Evolutionary conservation across 2,888 invertebrate genomes (phyloP), one percentile per base, ranked within the genome.

Genomic region (Marasmarcha lunaedactyla): DNA sequence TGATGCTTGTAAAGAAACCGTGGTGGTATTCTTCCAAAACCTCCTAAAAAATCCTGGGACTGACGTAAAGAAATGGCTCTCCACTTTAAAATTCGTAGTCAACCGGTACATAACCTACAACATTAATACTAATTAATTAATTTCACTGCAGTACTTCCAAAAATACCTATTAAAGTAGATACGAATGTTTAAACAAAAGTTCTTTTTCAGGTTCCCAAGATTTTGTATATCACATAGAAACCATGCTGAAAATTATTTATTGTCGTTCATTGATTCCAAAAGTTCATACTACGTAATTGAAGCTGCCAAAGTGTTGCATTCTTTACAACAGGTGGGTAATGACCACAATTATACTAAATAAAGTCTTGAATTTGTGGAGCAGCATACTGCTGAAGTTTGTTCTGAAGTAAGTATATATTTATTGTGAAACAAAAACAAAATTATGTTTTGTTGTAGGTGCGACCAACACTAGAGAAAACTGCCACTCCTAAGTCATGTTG

Each of bases 301-400:
- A 46, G 76, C 77, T 42, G 81, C 77, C 33, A 79, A 76, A 55
- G 78, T 78, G 63, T 64, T 65, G 14, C 77, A 77, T 54, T 59
- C 58, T 1, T 51, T 83, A 14, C 83, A 78, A 45, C 81, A 78
- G 66, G 83, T 81, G 56, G 52, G 42, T 11, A 12, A 13, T 11
- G 13, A 20, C 20, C 7, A 20, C 7, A 20, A 5, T 20, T n/a
- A n/a, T n/a, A n/a, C n/a, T n/a, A n/a, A n/a, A n/a, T n/a, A n/a
- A n/a, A n/a, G n/a, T n/a, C n/a, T n/a, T n/a, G n/a, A n/a, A n/a
- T n/a, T n/a, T n/a, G n/a, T n/a, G n/a, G n/a, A n/a, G n/a, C n/a
- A n/a, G n/a, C n/a, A n/a, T n/a, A n/a, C n/a, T n/a, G n/a, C n/a
- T n/a, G n/a, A n/a, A n/a, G n/a, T n/a, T n/a, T n/a, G n/a, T n/a